Evolutionary conservation across 2,888 invertebrate genomes (phyloP).

Genomic region (Ernsta delagoae): DNA sequence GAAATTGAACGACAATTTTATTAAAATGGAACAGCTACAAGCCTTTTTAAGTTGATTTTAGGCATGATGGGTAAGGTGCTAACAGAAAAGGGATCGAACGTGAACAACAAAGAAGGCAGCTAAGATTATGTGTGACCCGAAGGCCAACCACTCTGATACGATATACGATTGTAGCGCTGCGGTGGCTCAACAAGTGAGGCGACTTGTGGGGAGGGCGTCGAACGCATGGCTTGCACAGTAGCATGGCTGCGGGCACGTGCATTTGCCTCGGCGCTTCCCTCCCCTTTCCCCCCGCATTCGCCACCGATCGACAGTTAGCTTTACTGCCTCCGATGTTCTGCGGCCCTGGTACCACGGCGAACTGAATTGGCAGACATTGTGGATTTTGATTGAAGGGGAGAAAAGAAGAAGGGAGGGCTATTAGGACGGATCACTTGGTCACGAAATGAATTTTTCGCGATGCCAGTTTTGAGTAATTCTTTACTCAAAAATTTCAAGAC

Average conservation of each 20-base stretch:
- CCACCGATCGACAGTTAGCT: conserved; percentile 56
- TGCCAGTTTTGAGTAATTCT: too few species aligned
- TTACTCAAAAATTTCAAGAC: too few species aligned
- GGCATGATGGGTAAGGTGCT: neutral
- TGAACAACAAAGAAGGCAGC: conserved; percentile 38
- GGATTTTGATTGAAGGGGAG: conserved; percentile 46
- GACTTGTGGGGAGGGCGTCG: conserved; percentile 68
- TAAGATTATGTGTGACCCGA: conserved; percentile 52
- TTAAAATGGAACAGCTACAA: neutral
- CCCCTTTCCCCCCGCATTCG: conserved; percentile 48
- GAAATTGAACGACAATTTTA: neutral
- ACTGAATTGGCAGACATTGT: conserved; percentile 81
- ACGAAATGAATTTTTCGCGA: too few species aligned
- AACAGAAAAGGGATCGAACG: conserved; percentile 34
- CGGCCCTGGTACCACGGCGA: conserved; percentile 67
- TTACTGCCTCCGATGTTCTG: conserved; percentile 61
- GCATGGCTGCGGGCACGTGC: conserved; percentile 64
- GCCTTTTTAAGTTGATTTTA: too few species aligned
- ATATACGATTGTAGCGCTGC: conserved; percentile 45
- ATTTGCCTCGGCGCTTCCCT: conserved; percentile 52
- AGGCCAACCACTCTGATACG: conserved; percentile 48
- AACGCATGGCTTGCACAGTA: conserved; percentile 77
- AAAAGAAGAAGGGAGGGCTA: neutral
- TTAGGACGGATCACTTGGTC: too few species aligned
- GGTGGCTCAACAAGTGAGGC: conserved; percentile 76